A percentile compares a stretch with the other conserved stretches of the same genome.
Evolutionary conservation across 2,797 vertebrate species (phyloP).

Genomic region (Melanotaenia pygmaea): DNA sequence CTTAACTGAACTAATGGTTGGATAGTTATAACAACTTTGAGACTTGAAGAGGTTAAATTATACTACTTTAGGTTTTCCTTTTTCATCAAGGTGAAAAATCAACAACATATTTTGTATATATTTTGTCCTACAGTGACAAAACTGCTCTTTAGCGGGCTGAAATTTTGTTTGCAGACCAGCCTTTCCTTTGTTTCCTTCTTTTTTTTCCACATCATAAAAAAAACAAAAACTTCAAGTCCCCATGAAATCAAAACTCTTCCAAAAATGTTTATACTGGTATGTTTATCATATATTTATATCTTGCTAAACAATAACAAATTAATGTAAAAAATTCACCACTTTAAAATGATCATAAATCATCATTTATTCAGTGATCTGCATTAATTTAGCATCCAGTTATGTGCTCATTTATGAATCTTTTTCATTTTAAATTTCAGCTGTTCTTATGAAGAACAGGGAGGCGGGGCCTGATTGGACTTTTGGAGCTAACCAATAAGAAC

Average conservation of each 20-base stretch:
- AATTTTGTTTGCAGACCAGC: not conserved
- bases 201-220: not conserved
- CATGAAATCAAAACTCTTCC: not conserved
- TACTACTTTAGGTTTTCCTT: not conserved
- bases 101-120: no score
- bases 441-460: not conserved
- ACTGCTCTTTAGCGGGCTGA: not conserved
- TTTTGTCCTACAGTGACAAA: not conserved
- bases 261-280: not conserved
- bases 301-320: no score
- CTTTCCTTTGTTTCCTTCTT: not conserved
- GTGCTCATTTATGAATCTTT: no score
- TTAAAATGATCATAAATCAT: no score
- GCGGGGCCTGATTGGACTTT: not conserved
- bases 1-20: not conserved
- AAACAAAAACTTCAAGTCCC: not conserved
- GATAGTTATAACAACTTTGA: no score
- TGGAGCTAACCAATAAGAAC: not conserved
- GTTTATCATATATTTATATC: no score
- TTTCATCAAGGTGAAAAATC: not conserved
- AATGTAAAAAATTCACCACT: no score
- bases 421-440: no score
- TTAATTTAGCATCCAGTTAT: no score
- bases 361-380: no score
- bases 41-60: not conserved